Evolutionary conservation across 2,113 vertebrate species (phyloP), one percentile per base, ranked within the genome.

Genomic region (Hemiprocne comata): DNA sequence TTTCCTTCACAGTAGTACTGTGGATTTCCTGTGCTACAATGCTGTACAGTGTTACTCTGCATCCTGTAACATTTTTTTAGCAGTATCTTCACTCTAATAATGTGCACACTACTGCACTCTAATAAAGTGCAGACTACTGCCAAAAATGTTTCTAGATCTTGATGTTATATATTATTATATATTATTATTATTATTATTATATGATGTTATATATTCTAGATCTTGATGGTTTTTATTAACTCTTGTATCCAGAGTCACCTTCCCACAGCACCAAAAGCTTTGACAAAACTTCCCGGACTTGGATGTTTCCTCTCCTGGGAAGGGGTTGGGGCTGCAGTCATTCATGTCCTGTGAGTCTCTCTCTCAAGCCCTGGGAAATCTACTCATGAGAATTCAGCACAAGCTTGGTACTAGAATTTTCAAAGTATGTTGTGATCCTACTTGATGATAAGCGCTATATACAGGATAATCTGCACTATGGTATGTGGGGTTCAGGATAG

Each of bases 301-400:
- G 17, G 25, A 71, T 20, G 9, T 9, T 66, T 83, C 24, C 40
- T 85, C 5, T 62, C 25, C 25, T 40, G 15, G 10, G 28, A 84
- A 58, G 8, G 6, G 13, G 4, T 19, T 84, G 9, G 20, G 16
- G 48, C 15, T 75, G 29, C 20, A 71, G 33, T 11, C 0, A 0
- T 69, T 88, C 24, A 57, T 60, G 10, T 72, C 46, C 28, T 9
- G 0, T 0, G 11, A 87, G 17, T 36, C 10, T 8, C 6, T 84
- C 7, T 1, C 38, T 31, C 21, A 72, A 85, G 21, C 20, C 9
- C 36, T 53, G 18, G n/a, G 13, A 91, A 69, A 87, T n/a, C 25
- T 57, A 18, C 4, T 79, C 23, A n/a, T 15, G 36, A 73, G 87
- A 87, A 85, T 48, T 12, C 64, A 89, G 31, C 12, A 38, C 8